Percentiles rank a stretch among this genome's conserved stretches.
These are phyloP conservation scores for Riptortus pedestris DNA, from an alignment of 1,140 invertebrate species.

Conservation along the genomic window DNA sequence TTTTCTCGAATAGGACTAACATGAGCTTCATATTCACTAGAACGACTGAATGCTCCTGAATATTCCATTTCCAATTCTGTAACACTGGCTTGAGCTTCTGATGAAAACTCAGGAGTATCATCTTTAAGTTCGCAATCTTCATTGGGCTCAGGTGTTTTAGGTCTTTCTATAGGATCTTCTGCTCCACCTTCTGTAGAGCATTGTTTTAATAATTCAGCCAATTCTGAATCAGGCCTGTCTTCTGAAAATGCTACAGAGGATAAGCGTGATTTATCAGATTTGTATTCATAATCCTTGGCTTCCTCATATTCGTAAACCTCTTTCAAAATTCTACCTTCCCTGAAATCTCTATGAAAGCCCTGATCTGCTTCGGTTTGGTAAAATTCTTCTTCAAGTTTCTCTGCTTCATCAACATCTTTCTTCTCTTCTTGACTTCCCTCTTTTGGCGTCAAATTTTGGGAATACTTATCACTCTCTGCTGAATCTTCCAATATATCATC, in stretches of 20 bases:
- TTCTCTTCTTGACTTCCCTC: conserved; percentile 39
- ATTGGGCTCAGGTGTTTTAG: conserved; percentile 41
- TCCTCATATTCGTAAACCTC: conserved; percentile 32
- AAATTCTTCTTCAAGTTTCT: conserved; percentile 35
- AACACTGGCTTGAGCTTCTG: conserved; percentile 34
- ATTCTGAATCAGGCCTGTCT: conserved; percentile 38
- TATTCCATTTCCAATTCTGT: conserved; percentile 34
- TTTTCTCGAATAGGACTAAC: conserved; percentile 34
- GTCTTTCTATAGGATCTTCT: conserved; percentile 42
- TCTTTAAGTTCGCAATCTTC: conserved; percentile 37
- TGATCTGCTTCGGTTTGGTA: conserved; percentile 39
- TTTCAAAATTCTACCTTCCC: conserved; percentile 33
- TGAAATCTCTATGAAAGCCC: conserved; percentile 36
- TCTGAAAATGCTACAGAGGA: conserved; percentile 37
- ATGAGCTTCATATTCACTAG: conserved; percentile 33
- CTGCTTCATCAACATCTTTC: conserved; percentile 39
- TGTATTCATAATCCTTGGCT: conserved; percentile 32
- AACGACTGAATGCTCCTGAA: conserved; percentile 32
- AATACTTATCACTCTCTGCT: conserved; percentile 37
- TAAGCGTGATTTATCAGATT: conserved; percentile 35
- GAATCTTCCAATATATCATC: conserved; percentile 31
- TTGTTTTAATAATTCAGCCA: conserved; percentile 37
- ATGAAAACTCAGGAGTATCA: conserved; percentile 35
- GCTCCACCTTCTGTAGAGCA: conserved; percentile 35
- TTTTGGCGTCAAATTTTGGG: conserved; percentile 37